A percentile compares a stretch with the other conserved stretches of the same genome.
Conservation (phyloP, 2,888 invertebrate genomes). For the Epistrophe eligans region DNA sequence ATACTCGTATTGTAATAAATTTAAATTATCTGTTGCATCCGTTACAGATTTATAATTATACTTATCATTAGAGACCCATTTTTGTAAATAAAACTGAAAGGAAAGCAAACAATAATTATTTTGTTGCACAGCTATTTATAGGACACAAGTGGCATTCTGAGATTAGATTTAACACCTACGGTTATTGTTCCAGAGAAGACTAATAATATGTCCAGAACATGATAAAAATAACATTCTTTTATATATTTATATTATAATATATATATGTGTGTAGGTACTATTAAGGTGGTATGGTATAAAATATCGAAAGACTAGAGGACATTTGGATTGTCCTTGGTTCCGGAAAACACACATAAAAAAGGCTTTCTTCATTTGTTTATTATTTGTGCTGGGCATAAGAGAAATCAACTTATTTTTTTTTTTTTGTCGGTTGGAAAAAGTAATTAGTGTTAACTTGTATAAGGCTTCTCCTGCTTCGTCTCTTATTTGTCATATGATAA, state of each 20-base stretch:
- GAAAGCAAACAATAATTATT: not conserved
- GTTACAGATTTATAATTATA: too few relatives aligned
- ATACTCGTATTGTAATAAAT: too few relatives aligned
- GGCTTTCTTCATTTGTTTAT: not conserved
- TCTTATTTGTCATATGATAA: not conserved
- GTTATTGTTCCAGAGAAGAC: not conserved
- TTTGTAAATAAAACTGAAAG: not conserved
- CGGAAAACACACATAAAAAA: not conserved
- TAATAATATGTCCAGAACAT: not conserved
- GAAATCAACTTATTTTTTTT: not conserved
- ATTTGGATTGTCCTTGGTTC: not conserved
- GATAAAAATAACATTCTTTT: not conserved
- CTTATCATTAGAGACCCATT: not conserved
- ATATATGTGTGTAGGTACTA: not conserved
- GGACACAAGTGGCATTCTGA: not conserved
- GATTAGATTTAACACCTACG: conserved; percentile 6
- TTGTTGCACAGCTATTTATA: not conserved
- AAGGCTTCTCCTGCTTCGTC: not conserved
- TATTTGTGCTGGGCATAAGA: not conserved
- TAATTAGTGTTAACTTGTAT: not conserved
- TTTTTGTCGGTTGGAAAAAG: not conserved
- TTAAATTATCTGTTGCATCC: too few relatives aligned
- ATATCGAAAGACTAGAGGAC: not conserved
- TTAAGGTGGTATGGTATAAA: too few relatives aligned
- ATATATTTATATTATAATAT: too few relatives aligned